Conservation (phyloP, 2,797 vertebrate genomes). For the Thunnus albacares region DNA sequence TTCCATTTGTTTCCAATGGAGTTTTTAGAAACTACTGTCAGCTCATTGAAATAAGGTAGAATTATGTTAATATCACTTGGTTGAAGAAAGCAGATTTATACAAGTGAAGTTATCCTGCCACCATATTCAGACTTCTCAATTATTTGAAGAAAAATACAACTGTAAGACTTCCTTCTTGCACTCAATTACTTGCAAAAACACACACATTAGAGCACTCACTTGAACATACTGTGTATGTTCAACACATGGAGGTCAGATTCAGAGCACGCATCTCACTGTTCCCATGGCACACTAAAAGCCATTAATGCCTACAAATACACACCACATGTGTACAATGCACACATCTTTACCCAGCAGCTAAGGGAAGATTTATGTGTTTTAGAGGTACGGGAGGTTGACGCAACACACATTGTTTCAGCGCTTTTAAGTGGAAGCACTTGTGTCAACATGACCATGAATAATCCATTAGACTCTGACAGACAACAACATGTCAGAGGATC, state of each 20-base stretch:
- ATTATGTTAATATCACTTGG: background rate
- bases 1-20: background rate
- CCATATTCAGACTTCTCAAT: background rate
- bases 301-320: slow-evolving; percentile 41
- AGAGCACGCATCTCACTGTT: slow-evolving; percentile 7
- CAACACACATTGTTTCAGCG: slow-evolving; percentile 25
- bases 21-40: background rate
- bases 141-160: background rate
- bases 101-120: background rate
- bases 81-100: background rate
- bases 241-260: slow-evolving; percentile 20
- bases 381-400: slow-evolving; percentile 27
- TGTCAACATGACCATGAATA: slow-evolving; percentile 66
- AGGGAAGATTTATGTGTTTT: slow-evolving; percentile 42
- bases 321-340: slow-evolving; percentile 16
- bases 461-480: slow-evolving; percentile 59
- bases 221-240: background rate
- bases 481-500: slow-evolving; percentile 31
- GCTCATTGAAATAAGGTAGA: background rate
- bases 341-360: slow-evolving; percentile 17
- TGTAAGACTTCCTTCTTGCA: background rate
- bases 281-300: slow-evolving; percentile 48
- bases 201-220: background rate
- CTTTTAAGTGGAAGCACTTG: slow-evolving; percentile 62
- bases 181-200: background rate